Percentiles rank a stretch among this genome's conserved stretches.
phyloP scores from a whole-genome alignment of 30 jellyfish, hydroid and myxozoan genomes.

The Cassiopea xamachana region DNA sequence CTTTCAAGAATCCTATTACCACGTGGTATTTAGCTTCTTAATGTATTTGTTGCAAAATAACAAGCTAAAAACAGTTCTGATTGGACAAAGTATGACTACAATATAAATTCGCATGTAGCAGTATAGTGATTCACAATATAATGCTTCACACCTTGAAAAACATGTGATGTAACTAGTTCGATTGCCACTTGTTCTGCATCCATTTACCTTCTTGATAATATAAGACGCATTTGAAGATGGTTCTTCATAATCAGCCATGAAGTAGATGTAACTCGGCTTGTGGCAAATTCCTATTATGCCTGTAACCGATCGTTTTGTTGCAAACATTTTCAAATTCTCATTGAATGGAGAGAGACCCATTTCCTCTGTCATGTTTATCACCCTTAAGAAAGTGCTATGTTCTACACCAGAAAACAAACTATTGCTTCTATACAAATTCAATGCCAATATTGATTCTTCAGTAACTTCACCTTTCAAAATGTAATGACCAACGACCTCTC shows the following conservation, averaged over 20 bases:
- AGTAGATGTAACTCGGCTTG: neutral
- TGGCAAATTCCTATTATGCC: neutral
- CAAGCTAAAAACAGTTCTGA: too few species aligned
- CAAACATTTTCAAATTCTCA: neutral
- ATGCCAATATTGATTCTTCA: neutral
- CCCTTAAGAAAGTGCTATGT: neutral
- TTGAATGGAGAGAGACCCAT: neutral
- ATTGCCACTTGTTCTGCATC: neutral
- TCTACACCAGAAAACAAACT: neutral
- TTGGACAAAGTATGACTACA: too few species aligned
- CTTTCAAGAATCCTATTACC: too few species aligned
- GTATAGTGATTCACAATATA: too few species aligned
- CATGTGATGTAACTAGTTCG: neutral
- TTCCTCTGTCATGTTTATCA: neutral
- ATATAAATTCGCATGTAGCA: too few species aligned
- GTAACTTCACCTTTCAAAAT: neutral
- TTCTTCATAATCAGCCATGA: neutral
- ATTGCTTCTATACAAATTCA: neutral
- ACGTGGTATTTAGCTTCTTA: too few species aligned
- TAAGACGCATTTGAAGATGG: neutral
- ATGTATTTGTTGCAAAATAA: too few species aligned
- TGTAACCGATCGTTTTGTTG: neutral
- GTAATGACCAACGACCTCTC: neutral
- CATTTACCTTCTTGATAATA: neutral
- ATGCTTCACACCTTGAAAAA: neutral